Percentiles rank a stretch among this genome's conserved stretches.
phyloP scores from a whole-genome alignment of 1,140 invertebrate genomes.

The Maconellicoccus hirsutus region DNA sequence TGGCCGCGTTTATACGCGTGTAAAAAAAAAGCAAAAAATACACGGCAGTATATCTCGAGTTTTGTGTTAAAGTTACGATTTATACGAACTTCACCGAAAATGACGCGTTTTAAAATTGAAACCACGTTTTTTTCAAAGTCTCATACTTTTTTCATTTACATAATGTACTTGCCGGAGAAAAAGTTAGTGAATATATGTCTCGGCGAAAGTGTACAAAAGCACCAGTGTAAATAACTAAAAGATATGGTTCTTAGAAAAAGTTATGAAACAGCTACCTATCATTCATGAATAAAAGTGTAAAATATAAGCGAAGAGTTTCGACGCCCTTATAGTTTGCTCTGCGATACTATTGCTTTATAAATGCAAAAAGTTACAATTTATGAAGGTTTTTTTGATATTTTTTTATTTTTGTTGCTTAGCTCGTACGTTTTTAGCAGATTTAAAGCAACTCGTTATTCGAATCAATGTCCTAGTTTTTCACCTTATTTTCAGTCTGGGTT shows the following conservation, averaged over 20 bases:
- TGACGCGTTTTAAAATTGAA: conserved; percentile 20
- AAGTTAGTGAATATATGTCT: conserved; percentile 2
- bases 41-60: neutral
- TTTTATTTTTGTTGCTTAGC: no score
- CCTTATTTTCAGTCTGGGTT: no score
- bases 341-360: neutral
- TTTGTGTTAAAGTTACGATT: conserved; percentile 14
- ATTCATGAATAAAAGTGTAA: conserved; percentile 9
- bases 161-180: conserved; percentile 14
- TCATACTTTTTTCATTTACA: conserved; percentile 20
- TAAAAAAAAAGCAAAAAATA: neutral
- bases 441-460: no score
- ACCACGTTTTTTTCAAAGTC: conserved; percentile 14
- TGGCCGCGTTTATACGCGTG: neutral
- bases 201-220: neutral
- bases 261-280: conserved; percentile 8
- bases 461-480: no score
- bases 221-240: conserved; percentile 5
- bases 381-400: neutral
- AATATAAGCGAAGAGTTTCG: conserved; percentile 8
- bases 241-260: conserved; percentile 9
- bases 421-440: neutral
- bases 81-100: conserved; percentile 15
- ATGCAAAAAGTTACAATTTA: conserved; percentile 9
- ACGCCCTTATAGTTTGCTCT: neutral